A percentile compares a stretch with the other conserved stretches of the same genome.
These are phyloP conservation scores for Stratiomys singularior DNA, from an alignment of 2,888 invertebrate species.

Conservation along the genomic window DNA sequence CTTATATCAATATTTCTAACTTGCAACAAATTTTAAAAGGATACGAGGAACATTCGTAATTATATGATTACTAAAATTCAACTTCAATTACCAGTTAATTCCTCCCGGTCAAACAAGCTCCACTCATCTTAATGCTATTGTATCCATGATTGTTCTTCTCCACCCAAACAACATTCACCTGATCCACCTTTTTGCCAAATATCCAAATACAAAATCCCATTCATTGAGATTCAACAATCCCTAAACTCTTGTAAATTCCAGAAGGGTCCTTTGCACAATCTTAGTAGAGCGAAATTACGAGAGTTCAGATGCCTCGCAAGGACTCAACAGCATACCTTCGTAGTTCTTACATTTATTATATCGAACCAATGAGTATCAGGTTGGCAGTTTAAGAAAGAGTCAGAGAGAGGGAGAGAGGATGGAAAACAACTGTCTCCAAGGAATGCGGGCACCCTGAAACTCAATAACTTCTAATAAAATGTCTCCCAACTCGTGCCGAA, in stretches of 20 bases:
- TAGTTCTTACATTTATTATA: neutral
- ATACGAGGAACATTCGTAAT: too few species aligned
- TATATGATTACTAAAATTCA: neutral
- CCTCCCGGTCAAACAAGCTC: neutral
- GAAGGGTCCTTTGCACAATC: conserved; percentile 39
- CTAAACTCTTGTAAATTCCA: conserved; percentile 45
- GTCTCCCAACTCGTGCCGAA: neutral
- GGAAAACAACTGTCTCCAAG: neutral
- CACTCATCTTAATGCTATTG: neutral
- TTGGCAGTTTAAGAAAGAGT: too few species aligned
- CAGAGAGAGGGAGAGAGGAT: too few species aligned
- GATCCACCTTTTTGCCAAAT: neutral
- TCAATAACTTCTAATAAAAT: conserved; percentile 44
- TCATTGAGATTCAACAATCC: conserved; percentile 43
- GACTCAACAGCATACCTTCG: neutral
- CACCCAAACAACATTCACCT: too few species aligned
- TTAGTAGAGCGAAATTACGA: conserved; percentile 31
- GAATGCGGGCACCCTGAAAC: conserved; percentile 20
- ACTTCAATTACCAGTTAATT: neutral
- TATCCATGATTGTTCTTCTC: neutral
- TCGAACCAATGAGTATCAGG: too few species aligned
- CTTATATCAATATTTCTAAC: too few species aligned
- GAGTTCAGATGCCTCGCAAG: conserved; percentile 36
- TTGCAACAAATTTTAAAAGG: too few species aligned
- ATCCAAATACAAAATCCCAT: conserved; percentile 30